These are phyloP conservation scores for Petrocephalus zakoni DNA, from an alignment of 2,113 vertebrate genomes.

Conservation along the genomic window DNA sequence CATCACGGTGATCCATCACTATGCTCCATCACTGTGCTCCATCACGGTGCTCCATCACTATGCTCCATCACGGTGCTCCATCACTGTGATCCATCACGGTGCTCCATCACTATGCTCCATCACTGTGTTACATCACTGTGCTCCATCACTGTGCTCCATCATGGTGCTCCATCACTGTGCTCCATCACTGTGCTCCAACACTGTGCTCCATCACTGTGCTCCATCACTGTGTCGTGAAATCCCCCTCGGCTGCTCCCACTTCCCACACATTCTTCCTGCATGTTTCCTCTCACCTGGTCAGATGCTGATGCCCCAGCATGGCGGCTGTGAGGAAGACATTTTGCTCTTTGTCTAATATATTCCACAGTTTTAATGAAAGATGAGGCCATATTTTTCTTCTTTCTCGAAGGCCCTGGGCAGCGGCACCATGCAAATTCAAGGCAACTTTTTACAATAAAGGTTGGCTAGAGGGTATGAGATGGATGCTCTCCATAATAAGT, in stretches of 20 bases:
- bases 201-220: not conserved
- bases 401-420: not conserved
- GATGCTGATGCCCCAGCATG: conserved; percentile 30
- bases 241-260: not conserved
- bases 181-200: not conserved
- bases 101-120: too few relatives aligned
- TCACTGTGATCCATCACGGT: too few relatives aligned
- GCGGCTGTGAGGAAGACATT: conserved; percentile 8
- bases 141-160: not conserved
- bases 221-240: not conserved
- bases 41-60: too few relatives aligned
- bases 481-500: not conserved
- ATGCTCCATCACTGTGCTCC: not conserved
- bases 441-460: not conserved
- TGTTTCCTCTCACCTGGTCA: conserved; percentile 52
- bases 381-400: conserved; percentile 5
- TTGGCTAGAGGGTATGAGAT: not conserved
- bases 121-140: too few relatives aligned
- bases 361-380: conserved; percentile 6
- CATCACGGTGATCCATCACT: too few relatives aligned
- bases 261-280: not conserved
- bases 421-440: conserved; percentile 2
- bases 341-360: conserved; percentile 13
- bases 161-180: not conserved
- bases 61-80: too few relatives aligned